Percentiles rank a stretch among this genome's conserved stretches.
phyloP scores from a whole-genome alignment of 2,888 invertebrate species.

The Thysanoteuthis rhombus region DNA sequence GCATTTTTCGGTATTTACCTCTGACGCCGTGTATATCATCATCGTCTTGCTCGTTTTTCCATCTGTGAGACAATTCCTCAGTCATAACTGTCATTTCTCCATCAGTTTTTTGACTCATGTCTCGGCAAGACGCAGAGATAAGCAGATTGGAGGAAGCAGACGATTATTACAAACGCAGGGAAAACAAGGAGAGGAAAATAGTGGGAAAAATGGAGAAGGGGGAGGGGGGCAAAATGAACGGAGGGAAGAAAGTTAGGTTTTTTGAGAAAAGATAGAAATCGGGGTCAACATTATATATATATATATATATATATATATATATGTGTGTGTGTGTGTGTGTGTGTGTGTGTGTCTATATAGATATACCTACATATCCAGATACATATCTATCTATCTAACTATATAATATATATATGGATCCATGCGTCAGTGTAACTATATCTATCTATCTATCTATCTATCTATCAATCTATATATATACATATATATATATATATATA shows the following conservation, averaged over 20 bases:
- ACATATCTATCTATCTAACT: too few relatives aligned
- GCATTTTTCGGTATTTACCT: conserved; percentile 12
- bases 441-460: too few relatives aligned
- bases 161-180: background rate
- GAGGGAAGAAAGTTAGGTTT: background rate
- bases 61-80: background rate
- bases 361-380: too few relatives aligned
- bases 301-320: background rate
- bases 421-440: too few relatives aligned
- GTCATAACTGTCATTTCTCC: background rate
- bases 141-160: background rate
- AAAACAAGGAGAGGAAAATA: background rate
- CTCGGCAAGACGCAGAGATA: background rate
- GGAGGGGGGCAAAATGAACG: background rate
- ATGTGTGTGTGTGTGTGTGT: too few relatives aligned
- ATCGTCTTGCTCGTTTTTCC: background rate
- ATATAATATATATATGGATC: too few relatives aligned
- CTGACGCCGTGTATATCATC: background rate
- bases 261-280: background rate
- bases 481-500: too few relatives aligned
- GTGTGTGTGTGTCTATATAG: too few relatives aligned
- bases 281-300: background rate
- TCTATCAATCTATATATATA: too few relatives aligned
- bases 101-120: background rate
- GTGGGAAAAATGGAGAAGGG: background rate